Evolutionary conservation across 2,888 invertebrate species (phyloP), one percentile per base, ranked within the genome.

Genomic region (Pseudoips prasinana): DNA sequence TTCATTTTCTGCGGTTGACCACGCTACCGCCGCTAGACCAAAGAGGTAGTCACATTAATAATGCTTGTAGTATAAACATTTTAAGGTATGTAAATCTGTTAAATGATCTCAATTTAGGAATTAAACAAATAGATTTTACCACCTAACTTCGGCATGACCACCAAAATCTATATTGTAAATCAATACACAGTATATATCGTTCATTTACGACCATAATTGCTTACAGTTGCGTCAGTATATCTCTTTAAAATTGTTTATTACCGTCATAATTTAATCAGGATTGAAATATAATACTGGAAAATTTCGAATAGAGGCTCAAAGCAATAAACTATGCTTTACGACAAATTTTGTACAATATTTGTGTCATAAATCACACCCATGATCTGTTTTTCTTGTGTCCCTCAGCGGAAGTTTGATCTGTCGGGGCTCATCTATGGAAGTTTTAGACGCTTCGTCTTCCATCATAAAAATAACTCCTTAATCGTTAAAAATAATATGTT

Each of bases 341-440:
- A 82, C 74, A 77, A 76, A 78, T 73, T 76, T 66, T 60, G 72
- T 81, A 66, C 73, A 77, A 78, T 75, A 74, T 81, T 79, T 76
- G 65, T 64, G 55, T 63, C 60, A 64, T 82, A 81, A 79, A 82
- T 80, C 77, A 72, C 41, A 22, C 19, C 51, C 56, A 59, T 73
- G 72, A 72, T 78, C 74, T 74, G 77, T 68, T 77, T 75, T 68
- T 66, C 49, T 55, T 46, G 51, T 53, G 47, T 30, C 54, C 40
- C 39, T 46, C 38, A 45, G 56, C 68, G 70, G 75, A 73, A 70
- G 73, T 74, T 64, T 59, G 58, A 63, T 58, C 58, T 53, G 59
- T 47, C 35, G 45, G 44, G 25, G 9, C 37, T 41, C n/a, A 34
- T 44, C 33, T 35, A n/a, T n/a, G 35, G 36, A 33, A 37, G 33